Percentiles rank a stretch among this genome's conserved stretches.
Evolutionary conservation across 2,113 vertebrate genomes (phyloP).

Genomic region (Channa maculata): DNA sequence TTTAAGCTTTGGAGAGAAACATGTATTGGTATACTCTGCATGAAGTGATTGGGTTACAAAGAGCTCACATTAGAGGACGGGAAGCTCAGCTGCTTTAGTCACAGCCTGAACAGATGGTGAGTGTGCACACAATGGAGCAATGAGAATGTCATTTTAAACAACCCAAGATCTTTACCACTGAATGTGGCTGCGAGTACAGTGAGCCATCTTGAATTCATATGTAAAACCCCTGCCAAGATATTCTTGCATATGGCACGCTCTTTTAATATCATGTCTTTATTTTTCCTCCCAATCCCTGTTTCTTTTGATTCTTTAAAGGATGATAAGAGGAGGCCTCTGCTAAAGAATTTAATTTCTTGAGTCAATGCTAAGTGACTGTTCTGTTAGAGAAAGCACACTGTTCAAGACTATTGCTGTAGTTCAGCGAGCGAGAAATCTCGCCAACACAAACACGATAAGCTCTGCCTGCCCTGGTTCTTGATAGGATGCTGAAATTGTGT

Average conservation of each 20-base stretch:
- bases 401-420: conserved; percentile 57
- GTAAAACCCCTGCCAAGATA: conserved; percentile 23
- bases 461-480: conserved; percentile 59
- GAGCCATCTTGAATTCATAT: conserved; percentile 20
- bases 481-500: conserved; percentile 70
- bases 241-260: conserved; percentile 6
- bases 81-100: conserved; percentile 29
- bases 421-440: conserved; percentile 64
- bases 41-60: conserved; percentile 37
- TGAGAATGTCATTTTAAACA: conserved; percentile 27
- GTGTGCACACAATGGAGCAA: conserved; percentile 32
- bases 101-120: conserved; percentile 45
- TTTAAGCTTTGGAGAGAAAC: conserved; percentile 16
- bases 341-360: conserved; percentile 55
- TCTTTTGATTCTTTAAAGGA: conserved; percentile 34
- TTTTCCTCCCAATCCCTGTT: conserved; percentile 27
- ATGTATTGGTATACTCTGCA: conserved; percentile 18
- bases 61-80: conserved; percentile 19
- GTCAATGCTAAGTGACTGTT: conserved; percentile 44
- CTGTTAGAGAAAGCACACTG: conserved; percentile 47
- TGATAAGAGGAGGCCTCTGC: conserved; percentile 28
- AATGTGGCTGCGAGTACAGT: conserved; percentile 6
- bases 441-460: conserved; percentile 74
- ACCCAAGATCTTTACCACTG: conserved; percentile 35
- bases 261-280: conserved; percentile 16